A percentile compares a stretch with the other conserved stretches of the same genome.
Evolutionary conservation across 2,888 invertebrate species (phyloP).

Genomic region (Drosophila meridionalis): DNA sequence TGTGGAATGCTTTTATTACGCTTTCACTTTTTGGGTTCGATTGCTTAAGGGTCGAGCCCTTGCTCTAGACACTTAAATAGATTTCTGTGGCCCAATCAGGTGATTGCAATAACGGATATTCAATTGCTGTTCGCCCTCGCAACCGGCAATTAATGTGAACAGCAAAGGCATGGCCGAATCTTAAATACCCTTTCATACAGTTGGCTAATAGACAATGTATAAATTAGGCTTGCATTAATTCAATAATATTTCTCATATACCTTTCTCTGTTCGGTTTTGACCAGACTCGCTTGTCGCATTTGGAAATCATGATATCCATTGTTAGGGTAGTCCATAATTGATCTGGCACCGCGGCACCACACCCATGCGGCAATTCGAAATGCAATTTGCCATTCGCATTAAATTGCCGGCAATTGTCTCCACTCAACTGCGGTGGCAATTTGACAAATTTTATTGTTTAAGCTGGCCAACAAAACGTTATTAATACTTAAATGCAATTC

Average conservation of each 20-base stretch:
- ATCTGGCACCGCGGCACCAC: conserved; percentile 47
- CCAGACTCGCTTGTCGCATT: not conserved
- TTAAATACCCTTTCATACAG: not conserved
- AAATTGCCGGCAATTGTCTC: conserved; percentile 59
- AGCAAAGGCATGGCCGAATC: not conserved
- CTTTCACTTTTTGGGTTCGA: conserved; percentile 34
- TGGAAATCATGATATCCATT: not conserved
- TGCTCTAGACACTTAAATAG: conserved; percentile 48
- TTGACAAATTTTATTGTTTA: conserved; percentile 79
- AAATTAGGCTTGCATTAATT: not conserved
- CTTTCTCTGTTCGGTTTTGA: no score
- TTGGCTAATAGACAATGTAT: not conserved
- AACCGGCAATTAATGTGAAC: conserved; percentile 42
- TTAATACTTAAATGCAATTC: conserved; percentile 66
- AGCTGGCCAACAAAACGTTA: conserved; percentile 63
- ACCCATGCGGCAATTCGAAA: conserved; percentile 58
- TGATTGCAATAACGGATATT: conserved; percentile 46
- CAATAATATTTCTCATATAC: not conserved
- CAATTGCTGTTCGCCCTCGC: not conserved
- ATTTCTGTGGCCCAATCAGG: conserved; percentile 59
- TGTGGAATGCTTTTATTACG: conserved; percentile 78
- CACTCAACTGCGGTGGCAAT: conserved; percentile 68
- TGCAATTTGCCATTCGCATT: conserved; percentile 77
- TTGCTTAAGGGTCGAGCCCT: conserved; percentile 36
- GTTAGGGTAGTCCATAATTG: conserved; percentile 4